These are phyloP conservation scores for Numenius phaeopus DNA, from an alignment of 2,797 vertebrate species.

Conservation along the genomic window DNA sequence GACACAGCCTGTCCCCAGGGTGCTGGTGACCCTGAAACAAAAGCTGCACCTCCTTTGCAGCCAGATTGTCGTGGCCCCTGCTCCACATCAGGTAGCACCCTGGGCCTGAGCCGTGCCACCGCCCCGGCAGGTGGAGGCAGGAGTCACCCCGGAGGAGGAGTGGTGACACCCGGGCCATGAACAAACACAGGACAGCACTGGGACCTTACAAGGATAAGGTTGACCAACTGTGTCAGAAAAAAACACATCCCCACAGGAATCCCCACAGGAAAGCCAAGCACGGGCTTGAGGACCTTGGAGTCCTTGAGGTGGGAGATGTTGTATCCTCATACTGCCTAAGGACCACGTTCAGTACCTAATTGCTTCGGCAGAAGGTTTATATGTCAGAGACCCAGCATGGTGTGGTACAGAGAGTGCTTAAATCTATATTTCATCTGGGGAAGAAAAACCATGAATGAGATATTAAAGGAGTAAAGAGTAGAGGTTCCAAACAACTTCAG, in stretches of 20 bases:
- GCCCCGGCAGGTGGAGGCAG: neutral
- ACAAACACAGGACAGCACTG: neutral
- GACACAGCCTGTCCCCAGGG: neutral
- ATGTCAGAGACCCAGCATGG: neutral
- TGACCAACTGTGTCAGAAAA: neutral
- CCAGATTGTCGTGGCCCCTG: neutral
- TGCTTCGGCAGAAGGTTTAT: neutral
- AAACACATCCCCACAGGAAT: neutral
- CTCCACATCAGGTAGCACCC: neutral
- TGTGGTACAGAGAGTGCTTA: neutral
- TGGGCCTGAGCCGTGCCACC: neutral
- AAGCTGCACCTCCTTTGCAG: neutral
- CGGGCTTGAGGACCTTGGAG: rapidly evolving
- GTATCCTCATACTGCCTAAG: neutral
- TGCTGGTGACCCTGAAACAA: neutral
- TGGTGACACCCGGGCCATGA: rapidly evolving
- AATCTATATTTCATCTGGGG: neutral
- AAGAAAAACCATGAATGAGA: neutral
- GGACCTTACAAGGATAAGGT: neutral
- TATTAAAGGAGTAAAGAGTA: neutral
- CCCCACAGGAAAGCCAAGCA: neutral
- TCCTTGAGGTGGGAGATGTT: neutral
- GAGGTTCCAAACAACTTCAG: neutral
- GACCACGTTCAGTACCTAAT: neutral
- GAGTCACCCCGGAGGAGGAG: neutral